These are phyloP conservation scores for Notodonta ziczac DNA, from an alignment of 2,888 invertebrate species.

Conservation along the genomic window DNA sequence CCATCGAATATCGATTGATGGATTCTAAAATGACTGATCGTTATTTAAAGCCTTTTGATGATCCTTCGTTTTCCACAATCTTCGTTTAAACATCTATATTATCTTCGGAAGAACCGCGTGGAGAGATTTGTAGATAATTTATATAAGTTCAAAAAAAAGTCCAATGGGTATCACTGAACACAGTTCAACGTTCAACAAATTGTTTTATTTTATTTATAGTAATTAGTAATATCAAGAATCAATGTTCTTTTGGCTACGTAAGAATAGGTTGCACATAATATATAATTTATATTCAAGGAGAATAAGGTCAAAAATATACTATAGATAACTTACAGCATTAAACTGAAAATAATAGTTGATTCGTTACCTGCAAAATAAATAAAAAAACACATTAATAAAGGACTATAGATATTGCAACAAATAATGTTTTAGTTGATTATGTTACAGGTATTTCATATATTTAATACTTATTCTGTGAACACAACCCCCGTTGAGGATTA, in stretches of 20 bases:
- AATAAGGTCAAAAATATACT: not conserved
- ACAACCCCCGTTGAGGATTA: too few relatives aligned
- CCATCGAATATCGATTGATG: too few relatives aligned
- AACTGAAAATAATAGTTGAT: not conserved
- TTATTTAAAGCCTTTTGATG: too few relatives aligned
- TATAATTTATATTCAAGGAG: not conserved
- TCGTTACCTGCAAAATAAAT: conserved; percentile 42
- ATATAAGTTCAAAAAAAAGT: not conserved
- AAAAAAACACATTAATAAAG: conserved; percentile 16
- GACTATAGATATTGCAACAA: too few relatives aligned
- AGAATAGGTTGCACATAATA: not conserved
- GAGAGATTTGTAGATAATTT: not conserved
- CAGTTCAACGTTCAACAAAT: not conserved
- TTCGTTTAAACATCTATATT: not conserved
- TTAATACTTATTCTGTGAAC: too few relatives aligned
- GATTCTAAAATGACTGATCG: too few relatives aligned
- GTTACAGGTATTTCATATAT: too few relatives aligned
- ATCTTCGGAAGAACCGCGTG: not conserved
- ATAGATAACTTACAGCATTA: not conserved
- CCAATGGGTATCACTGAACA: not conserved
- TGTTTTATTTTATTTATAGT: not conserved
- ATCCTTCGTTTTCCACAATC: not conserved
- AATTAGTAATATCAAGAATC: not conserved
- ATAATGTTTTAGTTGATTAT: too few relatives aligned
- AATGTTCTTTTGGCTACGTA: not conserved